Conservation (phyloP, 1,140 invertebrate species). For the Metopolophium dirhodum region DNA sequence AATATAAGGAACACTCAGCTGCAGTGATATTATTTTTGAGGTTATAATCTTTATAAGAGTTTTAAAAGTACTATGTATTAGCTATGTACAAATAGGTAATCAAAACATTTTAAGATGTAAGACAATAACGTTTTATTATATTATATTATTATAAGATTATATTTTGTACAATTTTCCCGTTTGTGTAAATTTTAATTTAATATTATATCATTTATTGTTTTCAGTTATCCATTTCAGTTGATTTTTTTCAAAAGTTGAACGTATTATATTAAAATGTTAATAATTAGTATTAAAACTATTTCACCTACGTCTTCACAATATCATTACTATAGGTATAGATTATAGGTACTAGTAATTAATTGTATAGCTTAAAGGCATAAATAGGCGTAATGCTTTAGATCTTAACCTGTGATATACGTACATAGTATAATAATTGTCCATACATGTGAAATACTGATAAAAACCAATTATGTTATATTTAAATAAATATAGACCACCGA, state of each 20-base stretch:
- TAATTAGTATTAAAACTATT: not conserved
- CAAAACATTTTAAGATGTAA: not conserved
- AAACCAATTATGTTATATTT: conserved; percentile 15
- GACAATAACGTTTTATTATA: not conserved
- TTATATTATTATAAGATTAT: too few species aligned
- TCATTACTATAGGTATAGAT: not conserved
- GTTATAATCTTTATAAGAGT: not conserved
- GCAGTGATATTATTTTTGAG: not conserved
- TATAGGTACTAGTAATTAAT: not conserved
- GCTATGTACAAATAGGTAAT: not conserved
- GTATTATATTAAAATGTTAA: not conserved
- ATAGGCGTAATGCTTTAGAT: not conserved
- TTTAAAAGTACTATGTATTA: not conserved
- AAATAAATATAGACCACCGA: not conserved
- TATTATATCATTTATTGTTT: not conserved
- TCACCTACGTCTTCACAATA: not conserved
- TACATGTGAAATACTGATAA: not conserved
- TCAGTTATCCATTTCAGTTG: not conserved
- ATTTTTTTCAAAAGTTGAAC: not conserved
- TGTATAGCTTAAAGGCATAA: not conserved
- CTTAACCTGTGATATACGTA: not conserved
- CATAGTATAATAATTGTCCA: not conserved
- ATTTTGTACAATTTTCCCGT: too few species aligned
- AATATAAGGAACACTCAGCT: not conserved
- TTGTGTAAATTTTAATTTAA: too few species aligned